Conservation (phyloP, 2,888 invertebrate species). For the Chrysomela aeneicollis region DNA sequence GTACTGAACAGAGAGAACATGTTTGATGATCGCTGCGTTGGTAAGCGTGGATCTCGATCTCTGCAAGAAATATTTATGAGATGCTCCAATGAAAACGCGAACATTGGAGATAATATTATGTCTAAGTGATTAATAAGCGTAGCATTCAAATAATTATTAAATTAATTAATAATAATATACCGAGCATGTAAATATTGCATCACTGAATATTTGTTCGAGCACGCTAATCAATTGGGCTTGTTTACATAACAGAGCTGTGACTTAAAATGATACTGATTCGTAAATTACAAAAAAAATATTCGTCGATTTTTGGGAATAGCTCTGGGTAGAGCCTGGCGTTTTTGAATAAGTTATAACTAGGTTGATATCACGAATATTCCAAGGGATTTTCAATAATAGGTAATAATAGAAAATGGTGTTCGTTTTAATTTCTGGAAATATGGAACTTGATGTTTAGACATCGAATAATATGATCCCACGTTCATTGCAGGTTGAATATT, state of each 20-base stretch:
- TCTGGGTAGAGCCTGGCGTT: too few relatives aligned
- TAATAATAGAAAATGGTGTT: too few relatives aligned
- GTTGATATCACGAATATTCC: too few relatives aligned
- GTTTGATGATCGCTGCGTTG: not conserved
- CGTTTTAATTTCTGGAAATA: too few relatives aligned
- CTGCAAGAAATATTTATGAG: not conserved
- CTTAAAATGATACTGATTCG: slow-evolving; percentile 22
- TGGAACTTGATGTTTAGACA: too few relatives aligned
- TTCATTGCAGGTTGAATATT: too few relatives aligned
- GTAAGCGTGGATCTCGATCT: not conserved
- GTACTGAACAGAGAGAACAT: not conserved
- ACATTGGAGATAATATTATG: slow-evolving; percentile 3
- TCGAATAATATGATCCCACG: too few relatives aligned
- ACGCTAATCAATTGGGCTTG: slow-evolving; percentile 27
- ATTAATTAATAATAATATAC: slow-evolving; percentile 19
- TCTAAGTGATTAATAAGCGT: not conserved
- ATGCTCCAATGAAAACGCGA: not conserved
- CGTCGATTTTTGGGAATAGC: not conserved
- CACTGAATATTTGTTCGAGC: slow-evolving; percentile 30
- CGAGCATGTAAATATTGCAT: slow-evolving; percentile 34
- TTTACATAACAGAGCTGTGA: slow-evolving; percentile 35
- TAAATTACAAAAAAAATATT: slow-evolving; percentile 16
- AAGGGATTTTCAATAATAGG: too few relatives aligned
- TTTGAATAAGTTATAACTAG: too few relatives aligned
- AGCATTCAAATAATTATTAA: slow-evolving; percentile 31